Base-by-base conservation (phyloP, 2,888 invertebrate genomes). In the Agrotis clavis region DNA sequence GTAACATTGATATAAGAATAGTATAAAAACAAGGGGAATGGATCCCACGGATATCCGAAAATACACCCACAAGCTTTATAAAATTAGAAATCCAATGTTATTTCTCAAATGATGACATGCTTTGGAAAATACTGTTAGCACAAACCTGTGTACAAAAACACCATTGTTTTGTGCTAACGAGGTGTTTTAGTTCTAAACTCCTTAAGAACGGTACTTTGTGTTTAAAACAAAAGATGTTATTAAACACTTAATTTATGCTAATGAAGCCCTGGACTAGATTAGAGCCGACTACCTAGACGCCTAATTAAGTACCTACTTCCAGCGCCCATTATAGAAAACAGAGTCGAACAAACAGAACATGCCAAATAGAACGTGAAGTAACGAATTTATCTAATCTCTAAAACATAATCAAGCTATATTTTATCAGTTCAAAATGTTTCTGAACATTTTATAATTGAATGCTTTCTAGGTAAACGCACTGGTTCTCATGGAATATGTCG, bases 1-100 rank as follows among this genome's bases (percentile, higher is more conserved):
- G 45, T 66, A 69, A 72, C 80, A 79, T 70, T 71, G 70, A 64
- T 73, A 69, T 74, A 81, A 83, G 79, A 83, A 85, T 77, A 75
- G 83, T 66, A 56, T 35, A 67, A 77, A 61, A 67, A 77, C 68
- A 81, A 78, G 74, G 67, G 73, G 72, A 78, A 66, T 67, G 62
- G 78, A 81, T 79, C 83, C 85, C 81, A 65, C 79, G 83, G 84
- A 84, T 85, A 81, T 81, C 84, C 85, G 77, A 84, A 81, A 84
- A 84, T 84, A 84, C 64, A 53, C 71, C 62, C 68, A 67, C 74
- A 72, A 71, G 70, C 50, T 61, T 73, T 51, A 41, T 71, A 74
- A 69, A 74, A 74, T 76, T 76, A 82, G 80, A 82, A 74, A 67
- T 62, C 51, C 67, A 60, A 64, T 80, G 79, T 50, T 79, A 69